These are phyloP conservation scores for Atrina japonica DNA, from an alignment of 2,888 invertebrate species.

Conservation along the genomic window DNA sequence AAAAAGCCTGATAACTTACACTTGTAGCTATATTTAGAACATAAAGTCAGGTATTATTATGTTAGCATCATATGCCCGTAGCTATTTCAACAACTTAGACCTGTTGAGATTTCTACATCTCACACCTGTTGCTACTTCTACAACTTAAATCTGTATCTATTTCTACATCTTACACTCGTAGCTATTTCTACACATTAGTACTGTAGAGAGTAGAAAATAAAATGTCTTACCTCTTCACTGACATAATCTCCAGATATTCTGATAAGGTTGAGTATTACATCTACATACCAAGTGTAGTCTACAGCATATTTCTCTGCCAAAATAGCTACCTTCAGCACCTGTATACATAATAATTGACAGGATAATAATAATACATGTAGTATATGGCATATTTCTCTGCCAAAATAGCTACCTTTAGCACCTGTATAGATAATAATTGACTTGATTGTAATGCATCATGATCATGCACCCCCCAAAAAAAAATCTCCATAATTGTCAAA, in stretches of 20 bases:
- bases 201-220: too few relatives aligned
- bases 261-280: constrained; percentile 98
- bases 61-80: too few relatives aligned
- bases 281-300: constrained; percentile 98
- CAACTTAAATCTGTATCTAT: too few relatives aligned
- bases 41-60: too few relatives aligned
- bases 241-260: constrained; percentile 99
- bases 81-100: too few relatives aligned
- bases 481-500: not conserved
- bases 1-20: too few relatives aligned
- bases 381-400: constrained; percentile 99
- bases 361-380: constrained; percentile 93
- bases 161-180: too few relatives aligned
- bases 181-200: too few relatives aligned
- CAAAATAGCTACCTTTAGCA: constrained; percentile 98
- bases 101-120: too few relatives aligned
- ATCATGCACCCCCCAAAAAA: not conserved
- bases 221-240: constrained; percentile 92
- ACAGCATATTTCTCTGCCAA: constrained; percentile 99
- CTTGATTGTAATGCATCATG: constrained; percentile 89
- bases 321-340: constrained; percentile 98
- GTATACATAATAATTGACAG: constrained; percentile 5
- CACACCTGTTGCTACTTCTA: too few relatives aligned
- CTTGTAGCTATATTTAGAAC: too few relatives aligned
- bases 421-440: constrained; percentile 76